Percentiles rank a stretch among this genome's conserved stretches.
phyloP scores from a whole-genome alignment of 2,888 invertebrate genomes.

The Escarpia spicata region DNA sequence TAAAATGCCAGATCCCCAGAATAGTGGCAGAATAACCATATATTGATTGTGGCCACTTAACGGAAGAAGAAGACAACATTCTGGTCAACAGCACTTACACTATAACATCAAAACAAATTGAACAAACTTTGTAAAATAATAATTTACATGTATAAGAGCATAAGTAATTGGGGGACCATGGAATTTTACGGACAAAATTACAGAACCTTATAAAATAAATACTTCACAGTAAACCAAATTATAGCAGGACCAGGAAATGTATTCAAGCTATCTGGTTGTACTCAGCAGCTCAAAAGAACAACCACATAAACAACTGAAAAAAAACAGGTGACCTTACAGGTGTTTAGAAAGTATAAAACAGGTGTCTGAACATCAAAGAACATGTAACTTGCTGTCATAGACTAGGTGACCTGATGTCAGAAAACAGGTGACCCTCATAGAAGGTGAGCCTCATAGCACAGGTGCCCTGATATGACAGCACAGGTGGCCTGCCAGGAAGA shows the following conservation, averaged over 20 bases:
- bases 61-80: too few relatives aligned
- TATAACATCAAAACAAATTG: too few relatives aligned
- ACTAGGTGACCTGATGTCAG: neutral
- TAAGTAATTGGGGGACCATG: too few relatives aligned
- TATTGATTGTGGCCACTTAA: too few relatives aligned
- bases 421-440: neutral
- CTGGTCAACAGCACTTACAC: too few relatives aligned
- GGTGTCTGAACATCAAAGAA: neutral
- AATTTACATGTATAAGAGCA: too few relatives aligned
- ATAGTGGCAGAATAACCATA: too few relatives aligned
- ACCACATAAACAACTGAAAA: neutral
- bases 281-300: neutral
- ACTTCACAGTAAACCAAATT: too few relatives aligned
- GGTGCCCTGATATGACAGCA: neutral
- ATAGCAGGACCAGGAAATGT: neutral
- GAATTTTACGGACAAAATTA: too few relatives aligned
- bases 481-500: neutral
- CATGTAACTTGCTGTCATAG: neutral
- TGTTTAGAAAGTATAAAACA: neutral
- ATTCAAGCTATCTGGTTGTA: neutral
- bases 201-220: too few relatives aligned
- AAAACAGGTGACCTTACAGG: neutral
- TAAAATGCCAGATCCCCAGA: too few relatives aligned
- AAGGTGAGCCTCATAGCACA: neutral
- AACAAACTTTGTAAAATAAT: too few relatives aligned